Evolutionary conservation across 2,113 vertebrate species (phyloP).

Genomic region (Seriola aureovittata): DNA sequence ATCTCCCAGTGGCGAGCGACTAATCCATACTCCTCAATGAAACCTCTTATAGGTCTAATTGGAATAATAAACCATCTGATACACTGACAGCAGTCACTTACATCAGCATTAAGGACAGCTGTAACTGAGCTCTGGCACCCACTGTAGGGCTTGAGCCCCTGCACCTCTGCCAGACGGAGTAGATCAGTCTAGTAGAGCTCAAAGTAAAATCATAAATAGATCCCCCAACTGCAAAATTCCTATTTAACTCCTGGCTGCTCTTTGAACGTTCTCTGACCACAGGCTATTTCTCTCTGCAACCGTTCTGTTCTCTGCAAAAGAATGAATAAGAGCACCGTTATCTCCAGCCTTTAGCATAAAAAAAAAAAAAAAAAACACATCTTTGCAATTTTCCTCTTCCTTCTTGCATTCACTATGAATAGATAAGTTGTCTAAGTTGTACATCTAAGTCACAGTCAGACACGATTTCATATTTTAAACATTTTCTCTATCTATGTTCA

Average conservation of each 20-base stretch:
- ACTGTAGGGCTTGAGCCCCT: not conserved
- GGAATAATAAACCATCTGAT: slow-evolving; percentile 62
- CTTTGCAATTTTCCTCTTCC: slow-evolving; percentile 7
- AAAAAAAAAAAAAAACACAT: not conserved
- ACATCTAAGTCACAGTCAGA: not conserved
- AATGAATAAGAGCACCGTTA: slow-evolving; percentile 36
- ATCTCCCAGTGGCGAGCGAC: slow-evolving; percentile 28
- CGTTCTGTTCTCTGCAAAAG: slow-evolving; percentile 29
- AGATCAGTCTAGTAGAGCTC: slow-evolving; percentile 39
- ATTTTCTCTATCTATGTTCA: not conserved
- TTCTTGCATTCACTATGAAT: slow-evolving; percentile 3
- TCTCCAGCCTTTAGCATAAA: slow-evolving; percentile 31
- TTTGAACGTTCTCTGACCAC: slow-evolving; percentile 36
- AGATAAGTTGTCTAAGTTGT: not conserved
- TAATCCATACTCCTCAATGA: slow-evolving; percentile 58
- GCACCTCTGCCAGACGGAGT: slow-evolving; percentile 27
- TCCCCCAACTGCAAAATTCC: slow-evolving; percentile 40
- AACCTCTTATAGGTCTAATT: slow-evolving; percentile 51
- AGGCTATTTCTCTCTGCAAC: slow-evolving; percentile 39
- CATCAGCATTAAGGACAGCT: slow-evolving; percentile 51
- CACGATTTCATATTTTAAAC: slow-evolving; percentile 4
- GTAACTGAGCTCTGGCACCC: slow-evolving; percentile 30
- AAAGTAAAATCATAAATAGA: slow-evolving; percentile 45
- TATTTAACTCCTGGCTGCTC: slow-evolving; percentile 48
- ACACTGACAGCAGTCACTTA: slow-evolving; percentile 54